A percentile compares a stretch with the other conserved stretches of the same genome.
phyloP scores from a whole-genome alignment of 1,140 invertebrate species.

The Leptinotarsa defecta region DNA sequence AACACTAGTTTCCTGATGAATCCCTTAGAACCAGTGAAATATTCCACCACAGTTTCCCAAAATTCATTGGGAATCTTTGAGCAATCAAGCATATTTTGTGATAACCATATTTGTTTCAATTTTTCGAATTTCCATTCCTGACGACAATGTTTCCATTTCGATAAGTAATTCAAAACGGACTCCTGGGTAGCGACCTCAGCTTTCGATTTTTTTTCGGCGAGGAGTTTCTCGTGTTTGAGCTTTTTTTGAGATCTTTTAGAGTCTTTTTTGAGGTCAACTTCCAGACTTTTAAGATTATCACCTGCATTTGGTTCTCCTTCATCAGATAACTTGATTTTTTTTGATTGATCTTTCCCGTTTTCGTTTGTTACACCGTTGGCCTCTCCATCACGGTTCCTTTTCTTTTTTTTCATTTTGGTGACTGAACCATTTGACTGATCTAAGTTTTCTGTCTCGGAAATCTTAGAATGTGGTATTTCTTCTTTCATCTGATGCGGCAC shows the following conservation, averaged over 20 bases:
- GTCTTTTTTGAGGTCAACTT: constrained; percentile 23
- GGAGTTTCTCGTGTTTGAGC: constrained; percentile 42
- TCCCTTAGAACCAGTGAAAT: constrained; percentile 70
- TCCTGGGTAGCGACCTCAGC: constrained; percentile 43
- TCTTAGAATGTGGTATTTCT: not conserved
- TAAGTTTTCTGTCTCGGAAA: not conserved
- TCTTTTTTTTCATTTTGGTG: not conserved
- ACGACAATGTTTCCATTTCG: constrained; percentile 71
- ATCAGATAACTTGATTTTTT: not conserved
- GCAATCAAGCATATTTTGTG: constrained; percentile 68
- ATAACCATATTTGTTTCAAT: constrained; percentile 73
- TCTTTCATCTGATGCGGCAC: not conserved
- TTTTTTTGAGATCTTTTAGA: constrained; percentile 44
- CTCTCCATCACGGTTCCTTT: not conserved
- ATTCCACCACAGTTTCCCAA: constrained; percentile 70
- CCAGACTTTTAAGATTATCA: not conserved
- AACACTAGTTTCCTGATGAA: constrained; percentile 64
- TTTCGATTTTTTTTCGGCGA: constrained; percentile 46
- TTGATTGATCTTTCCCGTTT: not conserved
- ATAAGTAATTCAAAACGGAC: constrained; percentile 62
- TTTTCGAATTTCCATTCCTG: constrained; percentile 80
- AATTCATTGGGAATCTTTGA: constrained; percentile 62
- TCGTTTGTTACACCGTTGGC: not conserved
- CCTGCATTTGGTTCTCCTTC: not conserved
- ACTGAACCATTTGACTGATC: not conserved